phyloP scores from a whole-genome alignment of 2,797 vertebrate genomes.

The Onychomys torridus region DNA sequence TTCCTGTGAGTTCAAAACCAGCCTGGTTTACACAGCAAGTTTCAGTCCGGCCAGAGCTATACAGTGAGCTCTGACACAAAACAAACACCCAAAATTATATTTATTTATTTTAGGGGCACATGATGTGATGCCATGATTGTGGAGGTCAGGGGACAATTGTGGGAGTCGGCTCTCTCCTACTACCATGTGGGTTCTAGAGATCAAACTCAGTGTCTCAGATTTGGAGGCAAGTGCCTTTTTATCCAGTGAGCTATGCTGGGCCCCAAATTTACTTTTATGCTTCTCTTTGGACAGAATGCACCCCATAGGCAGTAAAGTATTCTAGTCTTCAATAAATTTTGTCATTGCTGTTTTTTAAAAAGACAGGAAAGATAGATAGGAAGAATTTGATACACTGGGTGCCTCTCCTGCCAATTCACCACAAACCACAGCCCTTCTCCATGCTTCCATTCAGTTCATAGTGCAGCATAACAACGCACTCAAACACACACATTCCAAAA shows the following conservation, averaged over 20 bases:
- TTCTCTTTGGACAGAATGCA: conserved; percentile 20
- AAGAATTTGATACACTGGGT: background rate
- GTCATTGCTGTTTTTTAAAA: background rate
- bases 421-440: background rate
- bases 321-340: conserved; percentile 35
- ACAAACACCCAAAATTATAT: background rate
- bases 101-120: background rate
- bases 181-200: background rate
- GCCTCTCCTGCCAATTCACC: background rate
- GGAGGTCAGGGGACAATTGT: background rate
- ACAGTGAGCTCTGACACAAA: background rate
- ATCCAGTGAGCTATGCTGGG: background rate
- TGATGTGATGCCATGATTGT: background rate
- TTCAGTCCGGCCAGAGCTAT: background rate
- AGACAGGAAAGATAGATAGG: background rate
- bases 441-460: background rate
- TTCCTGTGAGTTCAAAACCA: background rate
- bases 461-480: background rate
- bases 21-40: background rate
- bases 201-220: background rate
- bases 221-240: background rate
- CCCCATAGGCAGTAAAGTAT: background rate
- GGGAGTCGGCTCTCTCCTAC: background rate
- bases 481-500: background rate
- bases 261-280: conserved; percentile 54